Base-by-base conservation (phyloP, 2,113 vertebrate species). In the Prochilodus magdalenae region DNA sequence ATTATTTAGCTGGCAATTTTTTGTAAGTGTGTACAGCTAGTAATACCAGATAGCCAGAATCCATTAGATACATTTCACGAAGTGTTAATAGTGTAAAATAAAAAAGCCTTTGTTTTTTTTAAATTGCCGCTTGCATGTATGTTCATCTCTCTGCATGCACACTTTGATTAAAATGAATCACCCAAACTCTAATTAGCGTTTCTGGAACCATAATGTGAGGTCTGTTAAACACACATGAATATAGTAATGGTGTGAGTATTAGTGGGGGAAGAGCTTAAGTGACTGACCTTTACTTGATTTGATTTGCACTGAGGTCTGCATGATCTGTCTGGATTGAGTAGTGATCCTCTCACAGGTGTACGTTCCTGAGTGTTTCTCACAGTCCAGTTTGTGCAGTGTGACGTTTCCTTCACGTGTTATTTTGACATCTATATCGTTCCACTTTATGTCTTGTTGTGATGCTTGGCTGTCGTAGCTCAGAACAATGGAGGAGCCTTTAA, bases 331-430 rank as follows among this genome's bases (percentile, higher is more conserved):
- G 67, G 49, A 44, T 0, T 44, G 7, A 2, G 49, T 49, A 13
- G 72, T 26, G 2, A 1, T 8, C 15, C 59, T 83, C 27, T 73
- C 73, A 36, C 81, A 86, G 4, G 22, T 83, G 67, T 80, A 86
- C 1, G 33, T 75, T 71, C 80, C 84, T 53, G 29, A 1, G 30
- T 80, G 26, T 12, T 66, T 16, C 18, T 55, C 0, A 7, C 2
- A 15, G 22, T 72, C 40, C 26, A 79, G 24, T n/a, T 16, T 26
- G 16, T 69, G 24, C 26, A 86, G 59, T 47, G 36, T 73, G 57
- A 86, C 12, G 0, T 27, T 60, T 24, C 65, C 77, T 0, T 44
- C 60, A 20, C 13, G 44, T 7, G 77, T 15, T 4, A 55, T 0
- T 0, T 22, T 24, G 0, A 47, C 1, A 15, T 27, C 18, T 26